Evolutionary conservation across 2,797 vertebrate genomes (phyloP).

Genomic region (Sus cebifrons): DNA sequence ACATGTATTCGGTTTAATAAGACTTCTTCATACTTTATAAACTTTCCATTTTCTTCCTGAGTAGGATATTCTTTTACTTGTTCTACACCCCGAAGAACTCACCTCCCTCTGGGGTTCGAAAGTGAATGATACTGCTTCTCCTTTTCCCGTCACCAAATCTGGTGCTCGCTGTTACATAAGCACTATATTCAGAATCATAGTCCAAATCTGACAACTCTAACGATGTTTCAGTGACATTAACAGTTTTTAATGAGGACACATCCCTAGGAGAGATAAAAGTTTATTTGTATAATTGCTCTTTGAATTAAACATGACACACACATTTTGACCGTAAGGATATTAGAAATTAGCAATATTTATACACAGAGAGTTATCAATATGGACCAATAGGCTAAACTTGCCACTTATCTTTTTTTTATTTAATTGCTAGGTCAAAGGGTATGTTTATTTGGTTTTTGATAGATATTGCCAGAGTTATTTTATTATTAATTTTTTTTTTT

Average conservation of each 20-base stretch:
- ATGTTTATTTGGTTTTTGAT: slow-evolving; percentile 17
- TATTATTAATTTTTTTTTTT: not conserved
- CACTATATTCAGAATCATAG: slow-evolving; percentile 93
- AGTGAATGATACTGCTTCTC: slow-evolving; percentile 92
- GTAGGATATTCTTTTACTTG: slow-evolving; percentile 7
- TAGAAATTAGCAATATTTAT: not conserved
- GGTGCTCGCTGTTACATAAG: slow-evolving; percentile 96
- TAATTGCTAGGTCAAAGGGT: slow-evolving; percentile 31
- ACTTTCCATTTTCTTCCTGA: not conserved
- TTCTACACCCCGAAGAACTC: slow-evolving; percentile 52
- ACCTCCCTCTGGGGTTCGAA: slow-evolving; percentile 95
- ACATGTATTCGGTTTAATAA: not conserved
- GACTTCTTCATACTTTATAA: slow-evolving; percentile 5
- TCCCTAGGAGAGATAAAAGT: slow-evolving; percentile 91
- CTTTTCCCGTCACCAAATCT: slow-evolving; percentile 95
- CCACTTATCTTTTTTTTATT: not conserved
- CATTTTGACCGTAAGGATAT: not conserved
- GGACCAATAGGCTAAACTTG: not conserved
- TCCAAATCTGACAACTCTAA: slow-evolving; percentile 94
- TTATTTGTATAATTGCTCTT: not conserved
- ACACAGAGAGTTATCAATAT: not conserved
- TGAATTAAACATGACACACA: not conserved
- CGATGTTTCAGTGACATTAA: slow-evolving; percentile 94
- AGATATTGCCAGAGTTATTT: not conserved
- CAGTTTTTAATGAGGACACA: slow-evolving; percentile 90